Percentiles rank a stretch among this genome's conserved stretches.
These are phyloP conservation scores for Protosalanx chinensis DNA, from an alignment of 2,797 vertebrate species.

Conservation along the genomic window DNA sequence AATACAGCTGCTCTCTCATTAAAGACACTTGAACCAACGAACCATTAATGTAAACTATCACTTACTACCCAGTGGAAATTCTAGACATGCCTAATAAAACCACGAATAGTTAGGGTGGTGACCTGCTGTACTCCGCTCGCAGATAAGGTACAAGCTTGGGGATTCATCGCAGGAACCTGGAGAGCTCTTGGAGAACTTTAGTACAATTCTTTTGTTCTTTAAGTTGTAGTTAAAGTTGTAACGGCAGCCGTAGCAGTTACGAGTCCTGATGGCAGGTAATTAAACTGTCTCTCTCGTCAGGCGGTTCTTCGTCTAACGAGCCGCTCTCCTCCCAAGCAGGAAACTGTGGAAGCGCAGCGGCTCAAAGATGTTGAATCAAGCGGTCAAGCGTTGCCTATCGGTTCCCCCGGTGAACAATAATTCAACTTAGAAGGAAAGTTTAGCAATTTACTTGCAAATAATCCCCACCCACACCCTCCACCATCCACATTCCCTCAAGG, in stretches of 20 bases:
- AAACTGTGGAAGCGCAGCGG: slow-evolving; percentile 45
- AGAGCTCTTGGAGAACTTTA: background rate
- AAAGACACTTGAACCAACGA: too few relatives aligned
- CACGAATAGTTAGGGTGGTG: background rate
- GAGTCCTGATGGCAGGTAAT: slow-evolving; percentile 60
- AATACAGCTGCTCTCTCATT: background rate
- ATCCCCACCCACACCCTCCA: slow-evolving; percentile 23
- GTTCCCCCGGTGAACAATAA: slow-evolving; percentile 46
- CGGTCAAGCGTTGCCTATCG: slow-evolving; percentile 36
- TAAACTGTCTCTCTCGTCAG: slow-evolving; percentile 67
- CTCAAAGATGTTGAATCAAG: slow-evolving; percentile 41
- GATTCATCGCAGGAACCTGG: too few relatives aligned
- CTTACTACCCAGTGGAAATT: background rate
- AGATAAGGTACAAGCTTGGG: slow-evolving; percentile 25
- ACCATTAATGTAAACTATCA: background rate
- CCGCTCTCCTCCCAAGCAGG: slow-evolving; percentile 63
- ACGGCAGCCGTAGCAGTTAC: slow-evolving; percentile 49
- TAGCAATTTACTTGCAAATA: slow-evolving; percentile 9
- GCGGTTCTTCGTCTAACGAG: slow-evolving; percentile 59
- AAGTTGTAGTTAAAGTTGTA: slow-evolving; percentile 49
- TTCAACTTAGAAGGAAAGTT: slow-evolving; percentile 41
- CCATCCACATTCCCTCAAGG: background rate
- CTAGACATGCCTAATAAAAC: too few relatives aligned
- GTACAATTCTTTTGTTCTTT: background rate
- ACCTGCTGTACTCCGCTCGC: slow-evolving; percentile 27